phyloP scores from a whole-genome alignment of 2,888 invertebrate species.

The Stratiomys singularior region DNA sequence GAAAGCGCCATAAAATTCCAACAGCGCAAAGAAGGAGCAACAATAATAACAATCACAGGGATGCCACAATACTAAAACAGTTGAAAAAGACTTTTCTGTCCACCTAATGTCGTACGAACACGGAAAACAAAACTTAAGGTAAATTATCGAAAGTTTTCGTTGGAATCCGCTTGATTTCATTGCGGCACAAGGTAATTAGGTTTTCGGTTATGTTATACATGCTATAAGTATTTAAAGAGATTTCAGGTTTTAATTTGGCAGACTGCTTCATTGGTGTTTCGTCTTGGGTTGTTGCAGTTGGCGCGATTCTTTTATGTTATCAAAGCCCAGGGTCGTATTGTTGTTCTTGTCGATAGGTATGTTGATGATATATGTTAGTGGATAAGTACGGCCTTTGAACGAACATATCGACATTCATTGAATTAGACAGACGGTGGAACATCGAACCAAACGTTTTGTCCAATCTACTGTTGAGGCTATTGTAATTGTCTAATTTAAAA shows the following conservation, averaged over 20 bases:
- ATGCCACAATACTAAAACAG: slow-evolving; percentile 21
- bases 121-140: slow-evolving; percentile 47
- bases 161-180: slow-evolving; percentile 28
- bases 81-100: slow-evolving; percentile 5
- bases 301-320: neutral
- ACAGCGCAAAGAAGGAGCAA: neutral
- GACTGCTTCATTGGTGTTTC: neutral
- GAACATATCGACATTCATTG: neutral
- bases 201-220: slow-evolving; percentile 33
- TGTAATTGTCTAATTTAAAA: slow-evolving; percentile 45
- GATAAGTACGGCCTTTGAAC: neutral
- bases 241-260: slow-evolving; percentile 18
- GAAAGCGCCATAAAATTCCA: neutral
- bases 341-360: slow-evolving; percentile 25
- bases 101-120: slow-evolving; percentile 47
- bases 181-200: slow-evolving; percentile 42
- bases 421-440: neutral
- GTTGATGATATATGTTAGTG: slow-evolving; percentile 1
- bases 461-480: slow-evolving; percentile 5
- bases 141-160: slow-evolving; percentile 41
- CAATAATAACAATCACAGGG: neutral
- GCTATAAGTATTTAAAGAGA: slow-evolving; percentile 13
- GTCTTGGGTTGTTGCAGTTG: neutral
- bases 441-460: neutral
- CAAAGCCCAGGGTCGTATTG: neutral